Evolutionary conservation across 2,888 invertebrate species (phyloP).

Genomic region (Cactoblastis cactorum): DNA sequence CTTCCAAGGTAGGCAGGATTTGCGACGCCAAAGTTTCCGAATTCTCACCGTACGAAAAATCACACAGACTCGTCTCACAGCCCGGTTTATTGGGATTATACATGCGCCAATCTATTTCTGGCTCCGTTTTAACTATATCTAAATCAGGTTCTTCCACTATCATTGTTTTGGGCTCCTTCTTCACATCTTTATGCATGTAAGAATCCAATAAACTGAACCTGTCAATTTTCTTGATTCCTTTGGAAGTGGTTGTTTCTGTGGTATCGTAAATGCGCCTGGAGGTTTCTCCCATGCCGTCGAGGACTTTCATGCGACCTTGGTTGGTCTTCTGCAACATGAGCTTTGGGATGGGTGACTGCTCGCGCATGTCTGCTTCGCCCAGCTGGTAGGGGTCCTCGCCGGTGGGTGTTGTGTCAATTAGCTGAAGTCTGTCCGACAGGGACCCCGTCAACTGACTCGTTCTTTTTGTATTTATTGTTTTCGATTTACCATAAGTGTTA

Average conservation of each 20-base stretch:
- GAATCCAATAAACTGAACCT: slow-evolving; percentile 32
- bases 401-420: slow-evolving; percentile 68
- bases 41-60: slow-evolving; percentile 59
- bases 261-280: slow-evolving; percentile 49
- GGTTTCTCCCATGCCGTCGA: slow-evolving; percentile 33
- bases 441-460: slow-evolving; percentile 54
- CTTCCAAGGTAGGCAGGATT: slow-evolving; percentile 41
- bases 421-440: slow-evolving; percentile 55
- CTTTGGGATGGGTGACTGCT: slow-evolving; percentile 71
- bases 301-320: slow-evolving; percentile 50
- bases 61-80: slow-evolving; percentile 49
- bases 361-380: slow-evolving; percentile 68
- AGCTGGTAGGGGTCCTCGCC: slow-evolving; percentile 70
- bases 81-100: slow-evolving; percentile 36
- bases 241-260: slow-evolving; percentile 35
- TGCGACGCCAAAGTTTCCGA: slow-evolving; percentile 40
- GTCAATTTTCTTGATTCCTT: slow-evolving; percentile 30
- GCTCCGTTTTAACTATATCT: slow-evolving; percentile 50
- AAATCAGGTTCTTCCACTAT: slow-evolving; percentile 45
- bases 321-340: slow-evolving; percentile 65
- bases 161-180: slow-evolving; percentile 39
- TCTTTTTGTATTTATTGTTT: slow-evolving; percentile 36
- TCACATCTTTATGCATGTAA: slow-evolving; percentile 9
- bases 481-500: slow-evolving; percentile 56
- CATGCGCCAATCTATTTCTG: slow-evolving; percentile 50